phyloP scores from a whole-genome alignment of 2,797 vertebrate genomes.

The Mus minutoides region DNA sequence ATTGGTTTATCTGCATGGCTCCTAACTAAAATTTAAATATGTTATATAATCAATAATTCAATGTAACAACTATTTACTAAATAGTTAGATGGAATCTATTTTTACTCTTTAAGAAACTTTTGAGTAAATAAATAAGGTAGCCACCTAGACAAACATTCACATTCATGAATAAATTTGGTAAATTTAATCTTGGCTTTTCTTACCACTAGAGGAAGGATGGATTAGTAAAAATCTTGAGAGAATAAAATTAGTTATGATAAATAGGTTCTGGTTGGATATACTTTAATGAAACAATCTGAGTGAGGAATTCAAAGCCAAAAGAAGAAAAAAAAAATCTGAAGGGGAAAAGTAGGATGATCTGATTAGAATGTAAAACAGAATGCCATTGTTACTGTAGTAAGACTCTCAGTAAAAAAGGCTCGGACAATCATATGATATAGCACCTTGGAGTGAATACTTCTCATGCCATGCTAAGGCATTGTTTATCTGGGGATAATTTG shows the following conservation, averaged over 20 bases:
- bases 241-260: background rate
- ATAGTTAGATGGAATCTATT: background rate
- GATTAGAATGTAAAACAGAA: conserved; percentile 50
- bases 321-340: background rate
- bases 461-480: background rate
- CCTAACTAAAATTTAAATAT: background rate
- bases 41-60: background rate
- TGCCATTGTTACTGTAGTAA: background rate
- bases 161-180: background rate
- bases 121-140: background rate
- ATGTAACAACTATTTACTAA: conserved; percentile 25
- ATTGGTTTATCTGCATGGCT: background rate
- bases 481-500: background rate
- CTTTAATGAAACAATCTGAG: background rate
- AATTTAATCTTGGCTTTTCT: background rate
- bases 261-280: background rate
- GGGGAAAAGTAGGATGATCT: background rate
- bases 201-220: background rate
- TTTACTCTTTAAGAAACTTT: background rate
- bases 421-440: background rate
- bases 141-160: background rate
- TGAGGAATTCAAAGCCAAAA: background rate
- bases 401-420: background rate
- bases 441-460: background rate
- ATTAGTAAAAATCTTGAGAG: background rate